These are phyloP conservation scores for Eupithecia subumbrata DNA, from an alignment of 2,888 invertebrate species.

Conservation along the genomic window DNA sequence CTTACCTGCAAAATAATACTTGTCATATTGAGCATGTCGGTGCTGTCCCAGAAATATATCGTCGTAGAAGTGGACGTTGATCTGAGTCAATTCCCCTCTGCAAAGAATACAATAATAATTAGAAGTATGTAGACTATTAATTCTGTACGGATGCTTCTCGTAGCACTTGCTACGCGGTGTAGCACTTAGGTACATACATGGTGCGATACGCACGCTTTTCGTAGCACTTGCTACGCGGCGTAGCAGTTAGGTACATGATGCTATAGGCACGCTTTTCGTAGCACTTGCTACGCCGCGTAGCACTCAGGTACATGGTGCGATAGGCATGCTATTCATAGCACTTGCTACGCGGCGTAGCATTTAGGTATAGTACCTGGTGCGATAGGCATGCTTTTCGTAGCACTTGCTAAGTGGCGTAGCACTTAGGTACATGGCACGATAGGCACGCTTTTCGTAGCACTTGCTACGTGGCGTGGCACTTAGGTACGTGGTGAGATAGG, in stretches of 20 bases:
- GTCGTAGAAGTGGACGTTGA: constrained; percentile 77
- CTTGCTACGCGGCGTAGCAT: neutral
- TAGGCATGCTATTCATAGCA: neutral
- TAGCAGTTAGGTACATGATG: neutral
- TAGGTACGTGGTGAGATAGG: neutral
- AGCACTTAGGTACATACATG: neutral
- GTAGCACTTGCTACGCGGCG: neutral
- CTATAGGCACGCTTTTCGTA: neutral
- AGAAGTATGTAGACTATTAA: neutral
- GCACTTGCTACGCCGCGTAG: neutral
- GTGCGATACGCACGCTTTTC: neutral
- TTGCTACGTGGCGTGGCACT: neutral
- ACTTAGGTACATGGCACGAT: neutral
- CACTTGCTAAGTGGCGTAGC: neutral
- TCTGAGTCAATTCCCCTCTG: constrained; percentile 72
- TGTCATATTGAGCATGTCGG: constrained; percentile 76
- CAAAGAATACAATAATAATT: constrained; percentile 23
- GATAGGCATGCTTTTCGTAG: neutral
- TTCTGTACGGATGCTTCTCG: neutral
- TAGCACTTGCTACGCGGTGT: neutral
- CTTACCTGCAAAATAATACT: constrained; percentile 77
- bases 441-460: neutral
- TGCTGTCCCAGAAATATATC: constrained; percentile 77
- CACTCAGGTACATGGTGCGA: neutral
- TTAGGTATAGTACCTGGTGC: neutral